These are phyloP conservation scores for Nannospalax galili DNA, from an alignment of 2,113 vertebrate species.

Conservation along the genomic window DNA sequence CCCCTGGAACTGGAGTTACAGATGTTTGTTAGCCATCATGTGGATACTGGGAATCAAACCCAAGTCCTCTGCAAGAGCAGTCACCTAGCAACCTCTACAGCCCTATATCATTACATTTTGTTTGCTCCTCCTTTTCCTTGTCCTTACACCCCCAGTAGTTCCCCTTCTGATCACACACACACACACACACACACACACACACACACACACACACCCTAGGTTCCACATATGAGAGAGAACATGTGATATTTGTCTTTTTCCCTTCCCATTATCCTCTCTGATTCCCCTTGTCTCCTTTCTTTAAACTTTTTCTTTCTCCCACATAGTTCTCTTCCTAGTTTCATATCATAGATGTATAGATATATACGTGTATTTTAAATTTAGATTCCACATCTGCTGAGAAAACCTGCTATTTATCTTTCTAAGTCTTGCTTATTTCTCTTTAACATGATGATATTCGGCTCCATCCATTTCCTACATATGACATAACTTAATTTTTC, in stretches of 20 bases:
- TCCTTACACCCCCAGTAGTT: neutral
- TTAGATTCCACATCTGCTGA: neutral
- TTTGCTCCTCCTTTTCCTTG: neutral
- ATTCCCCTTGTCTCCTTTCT: neutral
- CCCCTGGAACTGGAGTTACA: no score
- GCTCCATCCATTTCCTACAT: neutral
- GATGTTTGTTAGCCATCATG: no score
- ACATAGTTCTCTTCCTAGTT: neutral
- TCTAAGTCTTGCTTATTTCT: neutral
- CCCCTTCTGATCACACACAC: neutral
- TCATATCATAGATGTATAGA: neutral
- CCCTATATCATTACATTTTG: neutral
- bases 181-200: neutral
- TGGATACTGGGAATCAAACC: no score
- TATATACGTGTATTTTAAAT: neutral
- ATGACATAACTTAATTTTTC: neutral
- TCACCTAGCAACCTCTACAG: no score
- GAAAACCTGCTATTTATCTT: neutral
- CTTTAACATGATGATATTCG: neutral
- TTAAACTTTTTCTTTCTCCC: neutral
- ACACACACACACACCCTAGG: neutral
- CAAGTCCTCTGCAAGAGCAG: no score
- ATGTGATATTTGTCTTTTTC: no score
- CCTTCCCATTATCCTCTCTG: neutral
- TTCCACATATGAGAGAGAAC: no score